phyloP scores from a whole-genome alignment of 2,888 invertebrate species.

The Caenorhabditis sulstoni region DNA sequence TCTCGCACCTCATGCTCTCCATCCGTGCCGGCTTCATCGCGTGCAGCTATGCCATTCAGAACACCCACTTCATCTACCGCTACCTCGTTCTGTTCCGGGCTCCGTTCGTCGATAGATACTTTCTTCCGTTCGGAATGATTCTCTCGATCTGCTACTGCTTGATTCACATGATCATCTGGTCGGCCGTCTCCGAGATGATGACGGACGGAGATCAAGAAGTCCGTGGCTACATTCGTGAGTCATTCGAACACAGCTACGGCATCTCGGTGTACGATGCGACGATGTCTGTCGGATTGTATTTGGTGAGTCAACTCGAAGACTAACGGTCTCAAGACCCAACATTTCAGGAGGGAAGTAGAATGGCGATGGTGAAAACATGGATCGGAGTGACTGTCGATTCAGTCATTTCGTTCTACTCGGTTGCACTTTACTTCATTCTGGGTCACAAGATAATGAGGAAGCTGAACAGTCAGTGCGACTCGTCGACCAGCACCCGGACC shows the following conservation, averaged over 20 bases:
- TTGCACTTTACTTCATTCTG: conserved; percentile 6
- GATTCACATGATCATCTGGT: conserved; percentile 11
- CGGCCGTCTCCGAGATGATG: conserved; percentile 13
- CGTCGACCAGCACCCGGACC: neutral
- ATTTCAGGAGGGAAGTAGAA: neutral
- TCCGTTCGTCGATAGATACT: conserved; percentile 4
- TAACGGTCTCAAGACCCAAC: neutral
- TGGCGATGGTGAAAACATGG: neutral
- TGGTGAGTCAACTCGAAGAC: neutral
- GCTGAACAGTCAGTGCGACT: conserved; percentile 6
- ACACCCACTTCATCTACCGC: conserved; percentile 22
- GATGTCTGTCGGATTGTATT: conserved; percentile 14
- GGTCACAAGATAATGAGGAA: conserved; percentile 7
- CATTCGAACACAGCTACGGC: conserved; percentile 4
- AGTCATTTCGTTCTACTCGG: conserved; percentile 1
- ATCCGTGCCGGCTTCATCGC: conserved; percentile 20
- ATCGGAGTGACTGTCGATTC: neutral
- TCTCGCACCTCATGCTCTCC: neutral
- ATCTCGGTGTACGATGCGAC: neutral
- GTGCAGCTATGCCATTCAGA: conserved; percentile 14
- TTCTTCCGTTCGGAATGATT: conserved; percentile 18
- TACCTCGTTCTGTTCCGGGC: conserved; percentile 17
- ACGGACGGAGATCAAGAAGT: conserved; percentile 11
- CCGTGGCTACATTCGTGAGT: conserved; percentile 6
- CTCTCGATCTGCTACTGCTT: conserved; percentile 9